Evolutionary conservation across 2,888 invertebrate species (phyloP).

Genomic region (Habrosyne pyritoides): DNA sequence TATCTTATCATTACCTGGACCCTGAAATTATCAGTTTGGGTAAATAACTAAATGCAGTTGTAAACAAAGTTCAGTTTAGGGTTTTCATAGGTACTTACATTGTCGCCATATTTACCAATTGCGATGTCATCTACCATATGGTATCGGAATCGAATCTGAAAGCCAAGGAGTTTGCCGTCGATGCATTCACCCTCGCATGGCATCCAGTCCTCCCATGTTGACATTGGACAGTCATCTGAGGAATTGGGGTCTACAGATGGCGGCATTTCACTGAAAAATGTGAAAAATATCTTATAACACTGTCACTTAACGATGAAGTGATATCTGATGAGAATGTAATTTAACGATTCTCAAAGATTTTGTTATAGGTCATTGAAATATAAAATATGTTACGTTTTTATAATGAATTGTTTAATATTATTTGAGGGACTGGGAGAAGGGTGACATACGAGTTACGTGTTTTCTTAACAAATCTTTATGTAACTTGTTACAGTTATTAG

Average conservation of each 20-base stretch:
- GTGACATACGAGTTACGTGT: too few species aligned
- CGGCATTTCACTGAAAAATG: slow-evolving; percentile 48
- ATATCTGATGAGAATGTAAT: too few species aligned
- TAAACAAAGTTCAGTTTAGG: too few species aligned
- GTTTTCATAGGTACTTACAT: slow-evolving; percentile 42
- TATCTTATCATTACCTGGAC: slow-evolving; percentile 38
- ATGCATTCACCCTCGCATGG: slow-evolving; percentile 62
- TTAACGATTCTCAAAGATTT: too few species aligned
- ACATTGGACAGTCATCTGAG: slow-evolving; percentile 57
- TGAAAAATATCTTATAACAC: neutral
- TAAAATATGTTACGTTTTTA: too few species aligned
- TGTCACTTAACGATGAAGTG: too few species aligned
- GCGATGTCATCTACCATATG: slow-evolving; percentile 53
- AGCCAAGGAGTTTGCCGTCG: slow-evolving; percentile 49
- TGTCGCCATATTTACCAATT: slow-evolving; percentile 46
- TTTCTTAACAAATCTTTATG: too few species aligned
- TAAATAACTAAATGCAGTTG: too few species aligned
- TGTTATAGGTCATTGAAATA: too few species aligned
- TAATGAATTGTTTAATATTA: too few species aligned
- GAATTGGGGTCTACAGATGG: slow-evolving; percentile 49
- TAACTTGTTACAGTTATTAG: neutral
- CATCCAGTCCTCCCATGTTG: slow-evolving; percentile 66
- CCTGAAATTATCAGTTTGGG: slow-evolving; percentile 46
- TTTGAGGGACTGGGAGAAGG: too few species aligned
- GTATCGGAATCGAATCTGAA: slow-evolving; percentile 56